Base-by-base conservation (phyloP, 2,797 vertebrate species). In the Eurystomus glaucurus region DNA sequence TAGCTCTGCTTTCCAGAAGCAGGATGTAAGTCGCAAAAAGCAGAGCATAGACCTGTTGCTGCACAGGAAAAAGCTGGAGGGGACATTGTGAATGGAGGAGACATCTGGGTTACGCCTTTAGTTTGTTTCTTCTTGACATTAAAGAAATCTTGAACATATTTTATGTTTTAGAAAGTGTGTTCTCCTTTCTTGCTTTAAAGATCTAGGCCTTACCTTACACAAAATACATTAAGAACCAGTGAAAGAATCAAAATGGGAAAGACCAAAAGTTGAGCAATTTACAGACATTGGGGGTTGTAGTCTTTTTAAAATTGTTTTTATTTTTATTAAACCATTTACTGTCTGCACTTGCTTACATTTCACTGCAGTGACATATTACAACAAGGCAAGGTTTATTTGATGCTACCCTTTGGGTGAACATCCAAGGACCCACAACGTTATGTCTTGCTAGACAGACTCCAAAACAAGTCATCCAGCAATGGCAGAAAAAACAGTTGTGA, bases 61-160 rank as follows among this genome's bases (percentile, higher is more conserved):
- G 9, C 1, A 70, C 6, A 35, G 19, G 6, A 14, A 41, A 16
- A 82, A 21, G 4, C 5, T n/a, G 26, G 3, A 28, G 7, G 17
- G 12, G 65, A 50, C 11, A 28, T 5, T 0, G 0, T 23, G 9
- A 71, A 35, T 1, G 3, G 41, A 62, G 1, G 1, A 79, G 8
- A 69, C 5, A 5, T 64, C 58, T 68, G 43, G 3, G 51, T 86
- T 66, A 43, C 54, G 14, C 3, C 10, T 43, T 57, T 39, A 41
- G 11, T 78, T 86, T 79, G 11, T 33, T 88, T 89, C 71, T 70
- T 86, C 23, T 39, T 85, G 35, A 37, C 23, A 35, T 58, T 58
- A 83, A 58, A 70, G 13, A 45, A 69, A 13, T 39, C 68, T 61
- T 55, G 39, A 64, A 54, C 0, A 1, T 16, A 39, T 81, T 50